Base-by-base conservation (phyloP, 2,888 invertebrate species). In the Dryadula phaetusa region DNA sequence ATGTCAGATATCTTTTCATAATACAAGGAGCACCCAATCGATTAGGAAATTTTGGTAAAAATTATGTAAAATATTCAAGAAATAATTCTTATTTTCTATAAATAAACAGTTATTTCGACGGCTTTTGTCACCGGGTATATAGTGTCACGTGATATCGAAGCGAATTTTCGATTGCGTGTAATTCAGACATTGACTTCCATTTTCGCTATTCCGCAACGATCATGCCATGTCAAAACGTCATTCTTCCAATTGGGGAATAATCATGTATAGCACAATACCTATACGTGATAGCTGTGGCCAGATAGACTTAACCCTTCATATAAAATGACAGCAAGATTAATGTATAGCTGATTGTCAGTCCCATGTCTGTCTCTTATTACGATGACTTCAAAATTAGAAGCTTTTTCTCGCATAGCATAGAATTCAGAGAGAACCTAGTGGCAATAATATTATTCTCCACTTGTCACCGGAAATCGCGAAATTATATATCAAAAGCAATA, bases 201-300 rank as follows among this genome's bases (percentile, higher is more conserved):
- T 80, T 77, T 77, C 77, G 73, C 72, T 75, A 76, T 67, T 75
- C 78, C 76, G 70, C 81, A 80, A 76, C 77, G 71, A 82, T 83
- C 85, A 83, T 78, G 82, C 80, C 82, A 82, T 76, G 83, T 84
- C 86, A 82, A 81, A 82, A 80, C 75, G 82, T 81, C 83, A 81
- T 68, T 71, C 74, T 28, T 64, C 42, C 72, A 60, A 76, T 75
- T 73, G 77, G 74, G 74, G 77, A 74, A 75, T 72, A 72, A 74
- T 74, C 63, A 69, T 73, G 64, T 74, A 72, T 72, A 68, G 70
- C 70, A 65, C 62, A 42, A 44, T 44, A 63, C 32, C 42, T 54
- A 54, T 54, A 42, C 12, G 34, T 46, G 63, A 46, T 34, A 16
- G 28, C 44, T 44, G 16, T 34, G 20, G 46, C 34, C 54, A 44